Evolutionary conservation across 2,113 vertebrate species (phyloP).

Genomic region (Syngnathoides biaculeatus): DNA sequence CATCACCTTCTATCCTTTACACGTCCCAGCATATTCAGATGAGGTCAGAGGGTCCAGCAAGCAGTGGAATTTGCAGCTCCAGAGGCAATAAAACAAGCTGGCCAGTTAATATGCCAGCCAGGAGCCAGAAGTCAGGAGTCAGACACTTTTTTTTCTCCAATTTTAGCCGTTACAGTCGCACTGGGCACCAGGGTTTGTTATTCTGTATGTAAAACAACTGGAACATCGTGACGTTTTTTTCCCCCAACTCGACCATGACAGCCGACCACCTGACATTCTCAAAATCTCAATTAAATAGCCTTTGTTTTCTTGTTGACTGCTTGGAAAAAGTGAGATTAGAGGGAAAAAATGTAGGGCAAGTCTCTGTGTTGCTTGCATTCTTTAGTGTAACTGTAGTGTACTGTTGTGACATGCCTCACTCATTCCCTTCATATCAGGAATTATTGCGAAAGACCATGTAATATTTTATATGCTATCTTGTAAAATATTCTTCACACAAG

Average conservation of each 20-base stretch:
- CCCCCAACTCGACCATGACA: slow-evolving; percentile 48
- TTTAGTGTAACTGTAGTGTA: slow-evolving; percentile 5
- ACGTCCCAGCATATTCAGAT: slow-evolving; percentile 19
- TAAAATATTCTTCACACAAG: slow-evolving; percentile 10
- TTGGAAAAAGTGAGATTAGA: background rate
- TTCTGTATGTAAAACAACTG: slow-evolving; percentile 61
- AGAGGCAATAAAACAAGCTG: slow-evolving; percentile 37
- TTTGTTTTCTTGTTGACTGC: slow-evolving; percentile 54
- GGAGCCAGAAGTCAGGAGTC: slow-evolving; percentile 31
- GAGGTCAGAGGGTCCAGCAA: slow-evolving; percentile 20
- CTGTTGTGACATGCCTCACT: background rate
- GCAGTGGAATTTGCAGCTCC: slow-evolving; percentile 20
- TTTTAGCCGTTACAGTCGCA: slow-evolving; percentile 48
- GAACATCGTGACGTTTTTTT: slow-evolving; percentile 62
- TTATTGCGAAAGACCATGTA: background rate
- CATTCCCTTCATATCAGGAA: background rate
- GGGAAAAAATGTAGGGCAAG: slow-evolving; percentile 40
- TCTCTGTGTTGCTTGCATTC: slow-evolving; percentile 6
- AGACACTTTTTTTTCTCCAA: background rate
- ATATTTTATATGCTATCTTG: background rate
- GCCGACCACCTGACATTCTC: slow-evolving; percentile 58
- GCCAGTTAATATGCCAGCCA: slow-evolving; percentile 39
- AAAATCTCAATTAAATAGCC: slow-evolving; percentile 63
- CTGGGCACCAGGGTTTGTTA: slow-evolving; percentile 56
- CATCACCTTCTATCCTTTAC: slow-evolving; percentile 14